A percentile compares a stretch with the other conserved stretches of the same genome.
Conservation (phyloP, 2,888 invertebrate genomes). For the Drosophila meridiana region DNA sequence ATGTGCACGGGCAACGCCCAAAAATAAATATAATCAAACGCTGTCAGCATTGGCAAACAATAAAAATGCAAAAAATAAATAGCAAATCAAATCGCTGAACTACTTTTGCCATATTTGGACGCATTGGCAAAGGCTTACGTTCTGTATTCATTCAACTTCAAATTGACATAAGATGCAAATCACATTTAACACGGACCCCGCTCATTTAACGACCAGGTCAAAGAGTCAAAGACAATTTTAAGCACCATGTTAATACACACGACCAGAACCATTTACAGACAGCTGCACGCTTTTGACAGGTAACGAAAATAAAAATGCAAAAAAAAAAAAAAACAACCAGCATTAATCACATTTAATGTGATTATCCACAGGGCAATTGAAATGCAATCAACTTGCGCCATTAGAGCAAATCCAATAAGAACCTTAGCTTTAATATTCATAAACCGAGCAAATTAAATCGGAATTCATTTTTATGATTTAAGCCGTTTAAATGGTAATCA, state of each 20-base stretch:
- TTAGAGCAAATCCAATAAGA: conserved; percentile 38
- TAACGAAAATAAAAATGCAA: conserved; percentile 3
- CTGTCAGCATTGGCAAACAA: conserved; percentile 77
- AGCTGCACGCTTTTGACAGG: conserved; percentile 55
- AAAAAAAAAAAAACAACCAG: not conserved
- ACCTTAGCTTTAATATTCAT: conserved; percentile 46
- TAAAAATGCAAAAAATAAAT: conserved; percentile 76
- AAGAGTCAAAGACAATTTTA: conserved; percentile 58
- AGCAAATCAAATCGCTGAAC: conserved; percentile 71
- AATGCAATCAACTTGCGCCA: conserved; percentile 52
- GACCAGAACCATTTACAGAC: conserved; percentile 43
- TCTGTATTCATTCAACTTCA: conserved; percentile 45
- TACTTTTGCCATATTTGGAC: conserved; percentile 73
- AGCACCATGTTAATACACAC: conserved; percentile 21
- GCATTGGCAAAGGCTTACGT: conserved; percentile 10
- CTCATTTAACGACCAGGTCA: conserved; percentile 61
- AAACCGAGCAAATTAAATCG: conserved; percentile 32
- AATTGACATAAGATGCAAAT: conserved; percentile 67
- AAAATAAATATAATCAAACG: conserved; percentile 77
- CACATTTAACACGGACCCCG: conserved; percentile 36
- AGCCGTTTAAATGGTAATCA: conserved; percentile 6
- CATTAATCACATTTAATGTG: conserved; percentile 60
- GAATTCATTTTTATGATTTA: conserved; percentile 16
- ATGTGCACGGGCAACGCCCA: conserved; percentile 69
- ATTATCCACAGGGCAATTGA: conserved; percentile 46